Evolutionary conservation across 1,140 invertebrate genomes (phyloP), one percentile per base, ranked within the genome.

Genomic region (Drosophila serrata): DNA sequence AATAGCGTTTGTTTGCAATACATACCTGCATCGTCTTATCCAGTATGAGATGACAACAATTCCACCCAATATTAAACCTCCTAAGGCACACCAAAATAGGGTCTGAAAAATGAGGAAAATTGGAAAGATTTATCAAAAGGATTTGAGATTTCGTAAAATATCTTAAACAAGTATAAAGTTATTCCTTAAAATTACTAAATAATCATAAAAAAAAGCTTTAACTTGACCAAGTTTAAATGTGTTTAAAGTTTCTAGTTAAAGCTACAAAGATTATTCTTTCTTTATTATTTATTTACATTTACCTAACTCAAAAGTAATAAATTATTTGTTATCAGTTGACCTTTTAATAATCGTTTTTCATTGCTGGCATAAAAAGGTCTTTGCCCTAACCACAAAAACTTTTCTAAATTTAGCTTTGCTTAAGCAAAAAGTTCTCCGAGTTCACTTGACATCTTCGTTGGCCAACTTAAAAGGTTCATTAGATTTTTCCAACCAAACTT

Each of bases 11-110:
- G 17, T 19, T 17, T 17, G 24, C 6, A 40, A 59, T 72, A 78
- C 81, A 82, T 92, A 93, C 92, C 92, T 93, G 92, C 92, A 93
- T 93, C 91, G 79, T 92, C 87, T 80, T 85, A 93, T 93, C 92
- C 92, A 93, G 62, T 92, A 93, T 72, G 92, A 92, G 59, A 93
- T 92, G 55, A 92, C 91, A 77, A 92, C 90, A 51, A 93, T 92
- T 77, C 86, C 91, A 63, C 90, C 91, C 61, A 93, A 82, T 65
- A 92, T 77, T 64, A 93, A 81, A 74, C 91, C 91, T 74, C 91
- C 92, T 55, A 93, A 82, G 76, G 91, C 91, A 91, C 92, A 93
- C 92, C 92, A 93, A 91, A 92, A 81, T 24, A 92, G 63, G 70
- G 87, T 90, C 92, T 93, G 81, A 22, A 42, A 53, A 4, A 45